Base-by-base conservation (phyloP, 2,888 invertebrate genomes). In the Drosophila acutilabella region DNA sequence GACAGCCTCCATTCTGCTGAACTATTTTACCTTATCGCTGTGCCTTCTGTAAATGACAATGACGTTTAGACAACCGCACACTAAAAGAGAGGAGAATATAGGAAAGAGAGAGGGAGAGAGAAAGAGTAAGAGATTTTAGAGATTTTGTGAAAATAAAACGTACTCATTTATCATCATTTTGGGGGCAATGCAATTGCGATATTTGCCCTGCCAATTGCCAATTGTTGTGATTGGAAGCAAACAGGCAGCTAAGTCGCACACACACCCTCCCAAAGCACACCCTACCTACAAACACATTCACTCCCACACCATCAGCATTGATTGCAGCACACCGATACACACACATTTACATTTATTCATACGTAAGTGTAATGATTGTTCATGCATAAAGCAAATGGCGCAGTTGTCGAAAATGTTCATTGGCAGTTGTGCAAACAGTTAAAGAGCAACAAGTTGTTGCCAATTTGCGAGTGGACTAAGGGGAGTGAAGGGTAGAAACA, bases 101-200 rank as follows among this genome's bases (percentile, higher is more conserved):
- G 8, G 30, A 30, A 30, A 6, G 23, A 23, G 23, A 30, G 7
- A 30, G 6, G 8, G 30, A 30, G 30, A 2, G 30, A 8, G 30
- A 2, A 2, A 4, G 4, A 4, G 2, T 2, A 5, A 18, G 40
- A 47, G 11, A 54, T 33, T 44, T 48, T 11, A 40, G n/a, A 23
- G 33, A 5, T 44, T 16, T 50, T 20, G 52, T 16, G 51, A 76
- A 79, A 57, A 57, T 60, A 62, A 72, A 78, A 68, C 47, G 65
- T 50, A 74, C 67, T 80, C 80, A 77, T 79, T 80, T 80, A 77
- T 79, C 74, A 80, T 77, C 74, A 77, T 80, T 79, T 79, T 42
- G 67, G 70, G 58, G 60, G 62, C 36, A 54, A 30, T 45, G 54
- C 56, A 74, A 80, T 74, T 80, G 80, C 61, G 67, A 80, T 79